Percentiles rank a stretch among this genome's conserved stretches.
These are phyloP conservation scores for Laticauda laticaudata DNA, from an alignment of 2,113 vertebrate species.

Conservation along the genomic window DNA sequence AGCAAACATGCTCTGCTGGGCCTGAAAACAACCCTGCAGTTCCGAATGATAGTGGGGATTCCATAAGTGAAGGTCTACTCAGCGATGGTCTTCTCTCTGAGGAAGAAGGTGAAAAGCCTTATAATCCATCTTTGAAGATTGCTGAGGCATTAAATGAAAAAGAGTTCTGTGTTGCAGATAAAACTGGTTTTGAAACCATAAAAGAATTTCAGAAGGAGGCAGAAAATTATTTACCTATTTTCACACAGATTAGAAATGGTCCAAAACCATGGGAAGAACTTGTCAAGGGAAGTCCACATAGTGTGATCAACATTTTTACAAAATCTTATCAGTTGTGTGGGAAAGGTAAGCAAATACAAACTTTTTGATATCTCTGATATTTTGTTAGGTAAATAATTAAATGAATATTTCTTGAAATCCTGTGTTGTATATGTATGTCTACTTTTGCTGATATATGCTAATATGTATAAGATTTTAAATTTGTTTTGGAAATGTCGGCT, in stretches of 20 bases:
- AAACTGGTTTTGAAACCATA: slow-evolving; percentile 73
- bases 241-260: slow-evolving; percentile 50
- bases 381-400: slow-evolving; percentile 11
- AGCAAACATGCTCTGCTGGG: slow-evolving; percentile 40
- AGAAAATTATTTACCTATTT: slow-evolving; percentile 75
- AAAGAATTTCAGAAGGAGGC: slow-evolving; percentile 88
- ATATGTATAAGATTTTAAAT: not conserved
- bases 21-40: slow-evolving; percentile 54
- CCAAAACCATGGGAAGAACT: slow-evolving; percentile 87
- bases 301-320: slow-evolving; percentile 94
- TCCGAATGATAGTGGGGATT: slow-evolving; percentile 76
- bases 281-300: slow-evolving; percentile 89
- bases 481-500: not conserved
- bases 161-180: slow-evolving; percentile 73
- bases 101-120: slow-evolving; percentile 59
- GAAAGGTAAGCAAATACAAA: slow-evolving; percentile 76
- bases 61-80: slow-evolving; percentile 89
- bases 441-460: not conserved
- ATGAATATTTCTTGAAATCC: not conserved
- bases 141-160: slow-evolving; percentile 68
- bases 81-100: slow-evolving; percentile 87
- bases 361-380: not conserved
- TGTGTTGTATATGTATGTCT: not conserved
- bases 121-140: slow-evolving; percentile 54
- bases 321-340: slow-evolving; percentile 81